Evolutionary conservation across 2,113 vertebrate species (phyloP).

Genomic region (Pimephales promelas): DNA sequence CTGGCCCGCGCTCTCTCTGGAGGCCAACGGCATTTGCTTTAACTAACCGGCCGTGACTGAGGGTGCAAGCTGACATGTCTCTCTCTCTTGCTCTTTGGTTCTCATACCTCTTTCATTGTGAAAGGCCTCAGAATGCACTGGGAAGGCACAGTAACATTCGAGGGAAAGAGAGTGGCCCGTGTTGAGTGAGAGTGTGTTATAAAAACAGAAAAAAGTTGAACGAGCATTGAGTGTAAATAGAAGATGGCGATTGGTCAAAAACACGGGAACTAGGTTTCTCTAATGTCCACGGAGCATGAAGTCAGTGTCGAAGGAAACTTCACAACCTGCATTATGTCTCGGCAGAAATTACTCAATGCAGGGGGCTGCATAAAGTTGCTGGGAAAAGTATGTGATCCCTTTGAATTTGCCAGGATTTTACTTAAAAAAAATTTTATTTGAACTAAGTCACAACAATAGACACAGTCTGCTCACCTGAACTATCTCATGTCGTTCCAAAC

Average conservation of each 20-base stretch:
- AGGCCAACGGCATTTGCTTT: constrained; percentile 72
- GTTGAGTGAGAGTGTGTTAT: background rate
- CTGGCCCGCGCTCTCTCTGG: constrained; percentile 62
- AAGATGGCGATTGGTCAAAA: constrained; percentile 31
- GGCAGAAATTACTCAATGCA: background rate
- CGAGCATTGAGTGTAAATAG: constrained; percentile 35
- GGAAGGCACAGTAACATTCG: constrained; percentile 16
- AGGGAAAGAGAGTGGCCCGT: constrained; percentile 38
- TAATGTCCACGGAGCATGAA: background rate
- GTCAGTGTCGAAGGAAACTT: background rate
- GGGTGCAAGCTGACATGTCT: constrained; percentile 68
- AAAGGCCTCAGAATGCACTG: constrained; percentile 17
- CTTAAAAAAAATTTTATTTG: background rate
- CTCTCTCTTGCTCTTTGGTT: constrained; percentile 41
- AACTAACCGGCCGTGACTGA: constrained; percentile 79
- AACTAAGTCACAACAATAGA: background rate
- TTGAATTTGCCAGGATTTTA: background rate
- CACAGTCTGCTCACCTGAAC: background rate
- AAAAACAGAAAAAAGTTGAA: constrained; percentile 43
- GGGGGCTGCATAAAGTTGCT: no score
- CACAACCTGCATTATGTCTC: background rate
- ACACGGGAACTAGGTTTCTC: constrained; percentile 66
- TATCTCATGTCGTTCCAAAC: background rate
- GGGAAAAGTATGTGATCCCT: background rate
- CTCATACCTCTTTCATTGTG: constrained; percentile 26